phyloP scores from a whole-genome alignment of 2,888 invertebrate species.

The Melanostoma mellinum region DNA sequence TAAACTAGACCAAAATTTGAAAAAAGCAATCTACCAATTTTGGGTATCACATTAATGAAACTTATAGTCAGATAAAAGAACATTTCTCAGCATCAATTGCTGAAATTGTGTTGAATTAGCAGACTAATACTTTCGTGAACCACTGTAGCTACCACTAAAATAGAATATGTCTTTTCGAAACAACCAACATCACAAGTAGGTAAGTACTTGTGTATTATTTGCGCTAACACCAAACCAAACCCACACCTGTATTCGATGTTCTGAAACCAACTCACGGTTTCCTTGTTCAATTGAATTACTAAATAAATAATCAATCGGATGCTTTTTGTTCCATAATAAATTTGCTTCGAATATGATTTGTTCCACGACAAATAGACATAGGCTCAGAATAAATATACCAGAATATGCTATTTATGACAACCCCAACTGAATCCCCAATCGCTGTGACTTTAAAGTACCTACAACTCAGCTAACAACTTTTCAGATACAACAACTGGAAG shows the following conservation, averaged over 20 bases:
- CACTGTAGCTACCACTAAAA: too few species aligned
- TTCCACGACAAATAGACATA: conserved; percentile 35
- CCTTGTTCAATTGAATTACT: conserved; percentile 57
- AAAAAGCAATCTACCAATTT: too few species aligned
- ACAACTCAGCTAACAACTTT: conserved; percentile 14
- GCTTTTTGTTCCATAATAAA: conserved; percentile 34
- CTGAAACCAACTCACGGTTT: conserved; percentile 48
- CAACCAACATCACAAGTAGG: too few species aligned
- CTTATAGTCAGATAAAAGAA: too few species aligned
- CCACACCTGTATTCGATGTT: conserved; percentile 30
- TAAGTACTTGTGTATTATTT: neutral
- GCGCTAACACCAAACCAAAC: conserved; percentile 5
- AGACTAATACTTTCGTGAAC: too few species aligned
- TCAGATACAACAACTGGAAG: neutral
- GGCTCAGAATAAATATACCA: neutral
- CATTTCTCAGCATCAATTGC: too few species aligned
- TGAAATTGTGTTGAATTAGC: too few species aligned
- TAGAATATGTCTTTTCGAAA: too few species aligned
- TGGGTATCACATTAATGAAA: too few species aligned
- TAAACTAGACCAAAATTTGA: too few species aligned
- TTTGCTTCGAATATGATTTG: conserved; percentile 47
- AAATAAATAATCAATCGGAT: conserved; percentile 56
- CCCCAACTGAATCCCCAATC: conserved; percentile 33
- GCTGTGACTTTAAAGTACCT: conserved; percentile 17
- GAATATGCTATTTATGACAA: conserved; percentile 13